Evolutionary conservation across 2,113 vertebrate species (phyloP), one percentile per base, ranked within the genome.

Genomic region (Neofelis nebulosa): DNA sequence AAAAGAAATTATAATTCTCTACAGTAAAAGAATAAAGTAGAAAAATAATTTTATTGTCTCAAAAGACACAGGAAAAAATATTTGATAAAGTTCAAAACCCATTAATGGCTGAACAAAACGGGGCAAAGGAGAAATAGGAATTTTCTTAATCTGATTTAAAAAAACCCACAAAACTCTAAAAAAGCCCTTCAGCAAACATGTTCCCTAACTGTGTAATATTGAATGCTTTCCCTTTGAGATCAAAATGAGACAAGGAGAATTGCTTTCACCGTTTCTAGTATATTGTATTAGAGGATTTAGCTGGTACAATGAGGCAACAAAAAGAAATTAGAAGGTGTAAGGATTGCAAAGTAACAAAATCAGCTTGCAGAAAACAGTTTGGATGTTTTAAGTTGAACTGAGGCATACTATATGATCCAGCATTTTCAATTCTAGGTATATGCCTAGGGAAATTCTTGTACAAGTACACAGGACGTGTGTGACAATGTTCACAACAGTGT

Each of bases 51-150:
- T 94, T 12, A 80, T 52, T n/a, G 73, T 94, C 48, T 90, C 61
- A 90, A 87, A 96, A 82, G 38, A 84, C 19, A 83, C 4, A 93
- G 61, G 57, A 63, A 88, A 82, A 61, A 68, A 11, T 19, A 65
- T 12, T 50, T 55, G 65, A 65, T 81, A 93, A 94, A 81, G 87
- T 55, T 84, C 1, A 38, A 85, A 84, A 81, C 18, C 10, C 13
- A 86, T 71, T 45, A 8, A 90, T 50, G 29, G 31, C 50, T 25
- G 11, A 15, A 91, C 23, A 85, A 95, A 12, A 83, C 63, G 50
- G 65, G 91, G 82, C 69, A 91, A 91, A 68, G n/a, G 25, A 93
- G 93, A 95, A 90, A 80, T n/a, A 93, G 31, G 55, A 84, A 80
- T 87, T 66, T 80, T 96, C 85, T 80, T 85, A 74, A 91, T 88